phyloP scores from a whole-genome alignment of 2,113 vertebrate species.

The Melanotaenia duboulayi region DNA sequence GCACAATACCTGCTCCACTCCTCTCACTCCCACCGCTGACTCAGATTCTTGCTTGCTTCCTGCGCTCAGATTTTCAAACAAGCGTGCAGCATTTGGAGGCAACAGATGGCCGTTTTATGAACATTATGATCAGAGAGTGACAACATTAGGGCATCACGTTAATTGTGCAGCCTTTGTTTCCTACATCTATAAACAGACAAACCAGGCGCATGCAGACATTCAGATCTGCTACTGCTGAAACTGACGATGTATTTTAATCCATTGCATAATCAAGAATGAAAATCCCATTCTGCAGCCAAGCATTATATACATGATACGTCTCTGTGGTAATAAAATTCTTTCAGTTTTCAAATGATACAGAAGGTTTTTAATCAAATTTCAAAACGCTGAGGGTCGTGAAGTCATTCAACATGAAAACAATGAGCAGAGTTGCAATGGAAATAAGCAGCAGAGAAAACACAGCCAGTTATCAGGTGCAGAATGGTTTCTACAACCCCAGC shows the following conservation, averaged over 20 bases:
- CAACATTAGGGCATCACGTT: conserved; percentile 46
- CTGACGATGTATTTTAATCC: conserved; percentile 31
- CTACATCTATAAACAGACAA: conserved; percentile 24
- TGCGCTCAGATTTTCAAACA: conserved; percentile 11
- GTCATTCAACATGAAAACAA: conserved; percentile 18
- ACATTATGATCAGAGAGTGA: conserved; percentile 57
- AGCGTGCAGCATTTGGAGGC: conserved; percentile 42
- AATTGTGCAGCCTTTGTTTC: conserved; percentile 49
- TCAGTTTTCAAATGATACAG: conserved; percentile 22
- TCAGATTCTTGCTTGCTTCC: conserved; percentile 7
- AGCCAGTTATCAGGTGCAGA: conserved; percentile 11
- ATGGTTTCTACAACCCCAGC: conserved; percentile 23
- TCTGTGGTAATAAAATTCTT: conserved; percentile 9
- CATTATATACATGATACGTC: neutral
- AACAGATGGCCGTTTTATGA: conserved; percentile 61
- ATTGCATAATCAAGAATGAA: conserved; percentile 29
- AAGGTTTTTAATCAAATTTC: conserved; percentile 43
- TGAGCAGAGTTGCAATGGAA: neutral
- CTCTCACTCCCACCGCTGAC: conserved; percentile 26
- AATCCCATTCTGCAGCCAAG: neutral
- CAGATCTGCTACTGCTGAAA: conserved; percentile 15
- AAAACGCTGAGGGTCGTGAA: conserved; percentile 11
- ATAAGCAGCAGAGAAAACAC: neutral
- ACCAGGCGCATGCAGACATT: conserved; percentile 25
- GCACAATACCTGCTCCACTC: conserved; percentile 19